Conservation (phyloP, 1,140 invertebrate genomes). For the Caenorhabditis remanei region DNA sequence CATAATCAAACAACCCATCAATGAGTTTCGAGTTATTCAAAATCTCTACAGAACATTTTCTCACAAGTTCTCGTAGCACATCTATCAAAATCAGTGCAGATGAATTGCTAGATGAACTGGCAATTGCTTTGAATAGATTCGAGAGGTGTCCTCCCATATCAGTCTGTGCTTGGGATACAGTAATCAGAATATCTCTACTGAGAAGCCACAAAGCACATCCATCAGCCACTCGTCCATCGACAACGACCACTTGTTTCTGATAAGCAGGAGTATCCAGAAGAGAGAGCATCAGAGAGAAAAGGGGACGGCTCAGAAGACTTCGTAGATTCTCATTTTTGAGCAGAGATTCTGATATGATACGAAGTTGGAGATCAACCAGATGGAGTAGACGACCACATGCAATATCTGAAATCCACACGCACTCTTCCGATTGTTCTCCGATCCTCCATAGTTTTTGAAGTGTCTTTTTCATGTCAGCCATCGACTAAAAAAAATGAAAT, state of each 20-base stretch:
- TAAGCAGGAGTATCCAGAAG: slow-evolving; percentile 30
- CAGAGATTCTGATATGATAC: background rate
- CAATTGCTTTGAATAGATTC: slow-evolving; percentile 45
- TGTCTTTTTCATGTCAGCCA: slow-evolving; percentile 39
- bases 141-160: slow-evolving; percentile 27
- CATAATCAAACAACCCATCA: slow-evolving; percentile 55
- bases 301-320: slow-evolving; percentile 19
- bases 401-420: slow-evolving; percentile 45
- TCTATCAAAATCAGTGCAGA: slow-evolving; percentile 54
- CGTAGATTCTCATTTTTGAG: background rate
- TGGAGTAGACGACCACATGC: slow-evolving; percentile 21
- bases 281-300: slow-evolving; percentile 24
- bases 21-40: slow-evolving; percentile 58
- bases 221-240: slow-evolving; percentile 39
- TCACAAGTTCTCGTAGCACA: slow-evolving; percentile 48
- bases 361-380: slow-evolving; percentile 4
- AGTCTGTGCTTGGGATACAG: background rate
- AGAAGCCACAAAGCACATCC: slow-evolving; percentile 36
- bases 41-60: slow-evolving; percentile 49
- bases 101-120: slow-evolving; percentile 23
- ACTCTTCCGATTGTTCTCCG: slow-evolving; percentile 46
- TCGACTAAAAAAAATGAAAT: background rate
- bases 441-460: slow-evolving; percentile 49
- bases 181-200: slow-evolving; percentile 25
- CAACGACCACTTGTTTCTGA: slow-evolving; percentile 27